These are phyloP conservation scores for Lapara coniferarum DNA, from an alignment of 2,888 invertebrate species.

Conservation along the genomic window DNA sequence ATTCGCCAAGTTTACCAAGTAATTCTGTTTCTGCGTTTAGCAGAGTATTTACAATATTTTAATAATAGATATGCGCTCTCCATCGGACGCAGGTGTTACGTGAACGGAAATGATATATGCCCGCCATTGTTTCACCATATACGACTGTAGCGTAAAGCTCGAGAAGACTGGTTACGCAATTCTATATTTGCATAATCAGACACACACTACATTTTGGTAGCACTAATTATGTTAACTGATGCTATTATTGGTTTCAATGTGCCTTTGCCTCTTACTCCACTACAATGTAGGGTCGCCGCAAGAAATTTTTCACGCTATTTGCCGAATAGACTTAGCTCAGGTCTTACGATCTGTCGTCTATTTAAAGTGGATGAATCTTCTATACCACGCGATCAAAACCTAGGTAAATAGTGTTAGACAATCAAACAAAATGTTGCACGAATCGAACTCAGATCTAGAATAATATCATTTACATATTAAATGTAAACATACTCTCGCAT, in stretches of 20 bases:
- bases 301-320: too few species aligned
- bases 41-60: not conserved
- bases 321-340: too few species aligned
- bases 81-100: constrained; percentile 5
- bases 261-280: too few species aligned
- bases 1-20: too few species aligned
- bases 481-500: too few species aligned
- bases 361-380: too few species aligned
- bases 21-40: not conserved
- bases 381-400: too few species aligned
- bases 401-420: too few species aligned
- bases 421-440: too few species aligned
- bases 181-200: constrained; percentile 3
- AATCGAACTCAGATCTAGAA: too few species aligned
- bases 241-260: not conserved
- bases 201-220: not conserved
- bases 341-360: too few species aligned
- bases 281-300: not conserved
- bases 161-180: not conserved
- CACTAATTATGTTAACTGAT: not conserved
- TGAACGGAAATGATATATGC: constrained; percentile 12
- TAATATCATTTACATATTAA: too few species aligned
- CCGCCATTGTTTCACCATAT: constrained; percentile 21
- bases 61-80: not conserved
- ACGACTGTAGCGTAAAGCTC: not conserved